These are phyloP conservation scores for Panopea generosa DNA, from an alignment of 2,888 invertebrate genomes.

Conservation along the genomic window DNA sequence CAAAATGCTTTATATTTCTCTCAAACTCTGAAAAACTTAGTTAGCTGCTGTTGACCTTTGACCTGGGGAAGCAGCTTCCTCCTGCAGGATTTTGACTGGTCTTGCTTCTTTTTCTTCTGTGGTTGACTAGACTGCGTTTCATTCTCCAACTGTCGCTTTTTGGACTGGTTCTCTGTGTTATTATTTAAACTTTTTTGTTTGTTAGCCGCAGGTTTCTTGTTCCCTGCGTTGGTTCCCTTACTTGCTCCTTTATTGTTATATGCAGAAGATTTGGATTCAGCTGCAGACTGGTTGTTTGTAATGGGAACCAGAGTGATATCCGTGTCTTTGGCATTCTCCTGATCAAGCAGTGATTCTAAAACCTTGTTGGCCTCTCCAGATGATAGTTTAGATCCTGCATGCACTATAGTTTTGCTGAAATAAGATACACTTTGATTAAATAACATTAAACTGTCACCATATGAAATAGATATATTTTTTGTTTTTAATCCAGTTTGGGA, in stretches of 20 bases:
- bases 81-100: conserved; percentile 64
- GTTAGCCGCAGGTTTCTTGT: conserved; percentile 5
- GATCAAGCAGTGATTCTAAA: conserved; percentile 62
- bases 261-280: not conserved
- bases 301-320: conserved; percentile 16
- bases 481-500: too few species aligned
- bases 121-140: conserved; percentile 52
- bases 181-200: not conserved
- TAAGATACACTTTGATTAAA: not conserved
- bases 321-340: conserved; percentile 61
- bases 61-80: conserved; percentile 74
- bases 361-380: conserved; percentile 59
- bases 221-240: conserved; percentile 7
- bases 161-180: conserved; percentile 37
- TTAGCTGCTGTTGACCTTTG: conserved; percentile 75
- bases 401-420: conserved; percentile 76
- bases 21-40: conserved; percentile 72
- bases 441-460: not conserved
- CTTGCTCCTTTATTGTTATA: not conserved
- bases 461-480: too few species aligned
- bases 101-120: conserved; percentile 62
- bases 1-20: too few species aligned
- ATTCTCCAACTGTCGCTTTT: conserved; percentile 46
- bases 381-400: conserved; percentile 61
- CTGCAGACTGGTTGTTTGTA: not conserved